Percentiles rank a stretch among this genome's conserved stretches.
These are phyloP conservation scores for Tachystola acroxantha DNA, from an alignment of 2,888 invertebrate genomes.

Conservation along the genomic window DNA sequence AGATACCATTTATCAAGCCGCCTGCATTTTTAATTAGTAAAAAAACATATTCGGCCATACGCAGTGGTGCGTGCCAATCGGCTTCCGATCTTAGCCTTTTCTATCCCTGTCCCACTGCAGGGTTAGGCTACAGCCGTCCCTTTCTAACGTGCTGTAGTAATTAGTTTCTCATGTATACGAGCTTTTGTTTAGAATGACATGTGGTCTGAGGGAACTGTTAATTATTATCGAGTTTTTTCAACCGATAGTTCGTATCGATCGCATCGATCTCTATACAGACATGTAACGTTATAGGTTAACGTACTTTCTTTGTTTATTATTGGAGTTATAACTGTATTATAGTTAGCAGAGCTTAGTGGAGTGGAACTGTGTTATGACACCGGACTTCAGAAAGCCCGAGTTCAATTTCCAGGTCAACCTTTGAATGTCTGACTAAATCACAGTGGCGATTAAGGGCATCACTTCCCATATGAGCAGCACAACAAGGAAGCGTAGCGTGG, in stretches of 20 bases:
- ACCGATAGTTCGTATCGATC: slow-evolving; percentile 51
- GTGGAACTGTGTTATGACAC: too few relatives aligned
- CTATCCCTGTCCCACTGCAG: slow-evolving; percentile 31
- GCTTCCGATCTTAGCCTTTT: slow-evolving; percentile 59
- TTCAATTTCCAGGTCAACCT: too few relatives aligned
- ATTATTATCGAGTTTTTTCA: slow-evolving; percentile 51
- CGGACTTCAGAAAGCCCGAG: too few relatives aligned
- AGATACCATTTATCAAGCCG: slow-evolving; percentile 59
- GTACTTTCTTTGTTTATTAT: slow-evolving; percentile 7
- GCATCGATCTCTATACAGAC: slow-evolving; percentile 31
- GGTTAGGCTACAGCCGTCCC: slow-evolving; percentile 24
- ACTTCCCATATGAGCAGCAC: too few relatives aligned
- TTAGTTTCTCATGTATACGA: slow-evolving; percentile 69
- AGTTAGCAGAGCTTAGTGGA: too few relatives aligned
- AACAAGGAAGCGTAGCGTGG: too few relatives aligned
- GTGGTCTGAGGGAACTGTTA: slow-evolving; percentile 53
- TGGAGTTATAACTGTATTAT: too few relatives aligned
- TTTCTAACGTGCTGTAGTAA: slow-evolving; percentile 44
- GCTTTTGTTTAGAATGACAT: slow-evolving; percentile 72
- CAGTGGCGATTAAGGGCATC: too few relatives aligned
- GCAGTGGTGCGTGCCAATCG: slow-evolving; percentile 71
- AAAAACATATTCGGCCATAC: slow-evolving; percentile 59
- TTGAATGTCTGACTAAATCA: too few relatives aligned
- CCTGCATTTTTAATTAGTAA: slow-evolving; percentile 72
- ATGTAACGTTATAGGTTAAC: slow-evolving; percentile 21